Conservation (phyloP, 2,797 vertebrate species). For the Poecilia picta region DNA sequence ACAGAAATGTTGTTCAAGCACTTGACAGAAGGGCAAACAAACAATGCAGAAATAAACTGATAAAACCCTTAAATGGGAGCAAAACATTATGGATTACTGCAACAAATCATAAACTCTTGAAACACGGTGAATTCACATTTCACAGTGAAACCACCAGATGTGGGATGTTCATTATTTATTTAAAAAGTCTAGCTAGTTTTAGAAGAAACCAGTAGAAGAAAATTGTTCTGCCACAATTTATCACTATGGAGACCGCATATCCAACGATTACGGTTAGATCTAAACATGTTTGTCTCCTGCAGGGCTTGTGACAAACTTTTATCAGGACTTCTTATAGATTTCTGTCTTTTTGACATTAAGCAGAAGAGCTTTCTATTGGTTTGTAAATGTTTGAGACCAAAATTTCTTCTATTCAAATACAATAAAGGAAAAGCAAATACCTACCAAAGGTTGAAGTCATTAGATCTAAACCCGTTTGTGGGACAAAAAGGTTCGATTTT, state of each 20-base stretch:
- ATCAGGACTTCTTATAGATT: not conserved
- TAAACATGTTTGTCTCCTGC: not conserved
- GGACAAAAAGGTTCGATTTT: not conserved
- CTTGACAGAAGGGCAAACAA: slow-evolving; percentile 59
- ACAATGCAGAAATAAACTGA: slow-evolving; percentile 62
- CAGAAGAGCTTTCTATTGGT: not conserved
- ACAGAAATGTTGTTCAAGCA: slow-evolving; percentile 48
- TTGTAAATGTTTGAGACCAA: not conserved
- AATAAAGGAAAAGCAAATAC: not conserved
- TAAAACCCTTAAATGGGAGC: slow-evolving; percentile 62
- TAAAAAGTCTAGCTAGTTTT: slow-evolving; percentile 51
- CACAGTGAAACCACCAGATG: slow-evolving; percentile 70
- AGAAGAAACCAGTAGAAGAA: not conserved
- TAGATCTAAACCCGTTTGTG: not conserved
- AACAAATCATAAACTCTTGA: slow-evolving; percentile 32
- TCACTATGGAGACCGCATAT: not conserved
- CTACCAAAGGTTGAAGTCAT: not conserved
- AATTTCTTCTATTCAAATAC: not conserved
- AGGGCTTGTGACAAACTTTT: not conserved
- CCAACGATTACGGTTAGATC: not conserved
- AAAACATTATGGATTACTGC: slow-evolving; percentile 66
- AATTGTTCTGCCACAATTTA: not conserved
- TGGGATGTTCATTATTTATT: slow-evolving; percentile 80
- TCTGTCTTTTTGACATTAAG: not conserved
- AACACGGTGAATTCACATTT: slow-evolving; percentile 51